These are phyloP conservation scores for Myotis daubentonii DNA, from an alignment of 2,797 vertebrate species.

Conservation along the genomic window DNA sequence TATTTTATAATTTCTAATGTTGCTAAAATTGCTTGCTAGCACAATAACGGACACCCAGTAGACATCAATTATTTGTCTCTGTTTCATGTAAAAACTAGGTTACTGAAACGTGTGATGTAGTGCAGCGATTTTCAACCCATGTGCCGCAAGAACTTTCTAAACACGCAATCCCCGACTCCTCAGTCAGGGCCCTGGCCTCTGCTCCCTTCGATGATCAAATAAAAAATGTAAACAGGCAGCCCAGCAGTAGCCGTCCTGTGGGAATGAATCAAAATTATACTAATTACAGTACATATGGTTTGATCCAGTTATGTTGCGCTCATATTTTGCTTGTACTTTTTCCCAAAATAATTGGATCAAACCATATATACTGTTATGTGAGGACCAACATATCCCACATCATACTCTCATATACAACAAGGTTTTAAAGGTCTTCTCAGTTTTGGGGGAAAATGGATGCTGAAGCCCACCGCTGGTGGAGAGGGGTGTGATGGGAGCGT, in stretches of 20 bases:
- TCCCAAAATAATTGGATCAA: not conserved
- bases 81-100: not conserved
- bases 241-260: not conserved
- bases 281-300: not conserved
- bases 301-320: not conserved
- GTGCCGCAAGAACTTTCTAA: not conserved
- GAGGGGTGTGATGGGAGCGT: not conserved
- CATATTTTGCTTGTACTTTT: not conserved
- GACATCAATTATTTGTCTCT: not conserved
- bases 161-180: not conserved
- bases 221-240: not conserved
- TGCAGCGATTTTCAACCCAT: not conserved
- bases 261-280: not conserved
- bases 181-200: not conserved
- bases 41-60: not conserved
- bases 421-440: constrained; percentile 6
- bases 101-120: not conserved
- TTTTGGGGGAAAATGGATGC: not conserved
- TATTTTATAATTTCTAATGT: not conserved
- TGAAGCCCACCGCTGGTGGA: not conserved
- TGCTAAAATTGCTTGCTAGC: not conserved
- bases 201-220: not conserved
- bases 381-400: not conserved
- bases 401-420: not conserved
- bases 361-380: not conserved